These are phyloP conservation scores for Dicerorhinus sumatrensis DNA, from an alignment of 2,113 vertebrate genomes.

Conservation along the genomic window DNA sequence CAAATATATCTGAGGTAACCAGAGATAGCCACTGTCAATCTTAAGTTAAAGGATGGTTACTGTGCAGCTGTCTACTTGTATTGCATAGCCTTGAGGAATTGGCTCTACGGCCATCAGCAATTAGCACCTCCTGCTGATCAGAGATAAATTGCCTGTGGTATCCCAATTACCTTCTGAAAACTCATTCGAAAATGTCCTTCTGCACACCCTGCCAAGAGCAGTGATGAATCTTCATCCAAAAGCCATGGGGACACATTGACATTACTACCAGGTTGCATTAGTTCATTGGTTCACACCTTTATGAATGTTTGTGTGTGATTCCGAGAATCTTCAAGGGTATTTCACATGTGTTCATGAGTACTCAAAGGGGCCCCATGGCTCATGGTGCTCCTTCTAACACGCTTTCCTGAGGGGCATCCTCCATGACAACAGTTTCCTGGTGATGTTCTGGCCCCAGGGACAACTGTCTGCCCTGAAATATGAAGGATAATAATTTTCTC, in stretches of 20 bases:
- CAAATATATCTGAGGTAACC: background rate
- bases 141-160: background rate
- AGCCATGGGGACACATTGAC: background rate
- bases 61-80: background rate
- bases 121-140: background rate
- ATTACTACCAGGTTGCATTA: background rate
- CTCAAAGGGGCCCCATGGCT: background rate
- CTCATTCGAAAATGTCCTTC: background rate
- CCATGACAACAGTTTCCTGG: background rate
- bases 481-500: background rate
- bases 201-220: background rate
- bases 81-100: background rate
- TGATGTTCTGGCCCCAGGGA: background rate
- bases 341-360: background rate
- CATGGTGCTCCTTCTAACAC: background rate
- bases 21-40: background rate
- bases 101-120: background rate
- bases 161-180: background rate
- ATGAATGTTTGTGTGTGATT: background rate
- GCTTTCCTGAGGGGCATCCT: background rate
- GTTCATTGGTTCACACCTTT: background rate
- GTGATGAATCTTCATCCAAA: background rate
- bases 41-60: background rate
- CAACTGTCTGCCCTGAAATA: background rate
- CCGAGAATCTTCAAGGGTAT: background rate